A percentile compares a stretch with the other conserved stretches of the same genome.
These are phyloP conservation scores for Drosophila grimshawi DNA, from an alignment of 1,140 invertebrate genomes.

Conservation along the genomic window DNA sequence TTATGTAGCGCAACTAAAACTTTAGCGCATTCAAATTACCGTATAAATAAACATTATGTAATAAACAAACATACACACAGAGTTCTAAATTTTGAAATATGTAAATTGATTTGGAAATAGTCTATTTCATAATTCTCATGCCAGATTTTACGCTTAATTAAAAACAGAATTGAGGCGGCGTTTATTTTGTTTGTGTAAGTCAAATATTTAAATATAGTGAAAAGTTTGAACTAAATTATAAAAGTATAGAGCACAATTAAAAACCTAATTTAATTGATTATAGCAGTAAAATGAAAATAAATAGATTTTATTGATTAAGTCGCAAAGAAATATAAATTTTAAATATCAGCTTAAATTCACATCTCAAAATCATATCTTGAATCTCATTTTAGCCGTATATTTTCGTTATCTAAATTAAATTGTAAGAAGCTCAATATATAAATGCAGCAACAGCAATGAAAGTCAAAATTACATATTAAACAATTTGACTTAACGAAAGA, in stretches of 20 bases:
- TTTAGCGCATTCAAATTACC: conserved; percentile 32
- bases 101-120: conserved; percentile 3
- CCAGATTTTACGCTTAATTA: conserved; percentile 58
- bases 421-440: conserved; percentile 18
- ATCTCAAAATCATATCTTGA: background rate
- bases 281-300: background rate
- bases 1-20: conserved; percentile 16
- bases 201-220: conserved; percentile 10
- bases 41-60: conserved; percentile 24
- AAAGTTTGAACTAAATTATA: background rate
- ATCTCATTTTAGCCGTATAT: conserved; percentile 5
- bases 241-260: background rate
- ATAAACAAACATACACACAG: background rate
- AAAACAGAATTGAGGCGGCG: conserved; percentile 48
- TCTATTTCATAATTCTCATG: background rate
- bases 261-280: background rate
- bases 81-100: background rate
- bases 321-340: background rate
- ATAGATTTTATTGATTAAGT: too few species aligned
- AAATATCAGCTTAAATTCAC: background rate
- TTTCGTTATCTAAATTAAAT: conserved; percentile 5
- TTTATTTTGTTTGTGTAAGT: conserved; percentile 55
- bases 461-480: conserved; percentile 51
- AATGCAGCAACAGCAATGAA: conserved; percentile 12
- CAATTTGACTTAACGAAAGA: conserved; percentile 33